phyloP scores from a whole-genome alignment of 2,888 invertebrate genomes.

The Ornithoptera priamus region DNA sequence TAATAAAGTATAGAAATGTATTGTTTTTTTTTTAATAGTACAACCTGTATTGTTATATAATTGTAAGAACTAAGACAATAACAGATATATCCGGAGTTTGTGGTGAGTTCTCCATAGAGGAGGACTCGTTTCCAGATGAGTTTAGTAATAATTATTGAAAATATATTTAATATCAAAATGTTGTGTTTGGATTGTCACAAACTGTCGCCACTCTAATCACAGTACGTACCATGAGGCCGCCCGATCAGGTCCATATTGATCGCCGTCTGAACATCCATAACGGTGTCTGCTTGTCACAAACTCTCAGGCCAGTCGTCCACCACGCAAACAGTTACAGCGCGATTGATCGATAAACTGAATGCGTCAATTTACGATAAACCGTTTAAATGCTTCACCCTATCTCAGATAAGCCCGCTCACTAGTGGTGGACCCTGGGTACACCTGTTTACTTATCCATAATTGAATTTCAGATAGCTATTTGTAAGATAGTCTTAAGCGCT shows the following conservation, averaged over 20 bases:
- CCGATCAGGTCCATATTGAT: conserved; percentile 52
- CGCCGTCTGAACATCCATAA: conserved; percentile 35
- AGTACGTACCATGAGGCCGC: conserved; percentile 46
- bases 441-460: not conserved
- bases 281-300: not conserved
- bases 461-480: too few species aligned
- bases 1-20: too few species aligned
- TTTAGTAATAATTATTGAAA: too few species aligned
- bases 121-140: too few species aligned
- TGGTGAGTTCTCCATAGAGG: too few species aligned
- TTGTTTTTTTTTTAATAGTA: too few species aligned
- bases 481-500: too few species aligned
- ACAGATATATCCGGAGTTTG: too few species aligned
- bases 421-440: conserved; percentile 8
- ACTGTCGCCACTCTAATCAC: not conserved
- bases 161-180: too few species aligned
- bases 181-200: too few species aligned
- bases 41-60: too few species aligned
- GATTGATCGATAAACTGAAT: conserved; percentile 52
- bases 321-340: conserved; percentile 22
- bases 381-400: conserved; percentile 49
- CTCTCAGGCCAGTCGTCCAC: conserved; percentile 2
- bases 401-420: conserved; percentile 51
- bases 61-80: too few species aligned
- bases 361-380: conserved; percentile 68